phyloP scores from a whole-genome alignment of 2,888 invertebrate genomes.

The Caprella mutica region DNA sequence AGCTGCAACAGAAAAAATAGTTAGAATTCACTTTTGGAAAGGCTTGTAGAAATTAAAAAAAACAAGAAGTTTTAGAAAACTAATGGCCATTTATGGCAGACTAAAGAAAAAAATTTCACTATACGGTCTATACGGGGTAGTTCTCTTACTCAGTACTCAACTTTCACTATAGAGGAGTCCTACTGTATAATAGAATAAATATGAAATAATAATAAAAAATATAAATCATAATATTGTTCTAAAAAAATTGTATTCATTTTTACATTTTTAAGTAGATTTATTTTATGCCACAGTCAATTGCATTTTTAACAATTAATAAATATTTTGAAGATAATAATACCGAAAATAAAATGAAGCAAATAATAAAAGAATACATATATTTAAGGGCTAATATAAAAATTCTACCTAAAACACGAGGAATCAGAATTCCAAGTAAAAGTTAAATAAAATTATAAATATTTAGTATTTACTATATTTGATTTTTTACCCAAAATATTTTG shows the following conservation, averaged over 20 bases:
- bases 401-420: background rate
- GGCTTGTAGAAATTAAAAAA: background rate
- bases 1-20: conserved; percentile 12
- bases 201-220: background rate
- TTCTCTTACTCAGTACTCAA: too few species aligned
- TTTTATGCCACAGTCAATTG: too few species aligned
- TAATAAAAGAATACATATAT: background rate
- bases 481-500: too few species aligned
- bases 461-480: too few species aligned
- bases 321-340: background rate
- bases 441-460: too few species aligned
- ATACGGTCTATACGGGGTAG: too few species aligned
- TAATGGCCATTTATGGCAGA: too few species aligned
- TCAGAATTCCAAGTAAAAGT: background rate
- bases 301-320: too few species aligned
- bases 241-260: background rate
- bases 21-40: background rate
- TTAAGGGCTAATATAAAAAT: background rate
- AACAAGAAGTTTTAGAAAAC: too few species aligned
- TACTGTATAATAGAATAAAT: background rate
- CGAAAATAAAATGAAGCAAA: background rate
- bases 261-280: too few species aligned
- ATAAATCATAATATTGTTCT: background rate
- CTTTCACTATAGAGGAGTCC: too few species aligned
- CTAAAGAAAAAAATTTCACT: too few species aligned